Percentiles rank a stretch among this genome's conserved stretches.
These are phyloP conservation scores for Limnephilus rhombicus DNA, from an alignment of 2,888 invertebrate genomes.

Conservation along the genomic window DNA sequence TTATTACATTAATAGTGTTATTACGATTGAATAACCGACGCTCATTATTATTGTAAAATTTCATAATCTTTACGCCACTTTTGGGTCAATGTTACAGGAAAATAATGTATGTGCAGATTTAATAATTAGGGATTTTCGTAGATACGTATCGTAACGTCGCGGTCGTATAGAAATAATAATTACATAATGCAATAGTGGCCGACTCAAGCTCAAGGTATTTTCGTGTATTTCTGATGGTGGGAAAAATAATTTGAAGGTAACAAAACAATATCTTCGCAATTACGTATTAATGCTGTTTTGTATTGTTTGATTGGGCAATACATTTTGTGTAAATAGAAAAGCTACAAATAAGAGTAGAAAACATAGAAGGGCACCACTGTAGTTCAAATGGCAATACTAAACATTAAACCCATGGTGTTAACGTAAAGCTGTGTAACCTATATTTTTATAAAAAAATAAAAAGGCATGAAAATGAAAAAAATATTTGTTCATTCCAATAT, in stretches of 20 bases:
- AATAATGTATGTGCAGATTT: neutral
- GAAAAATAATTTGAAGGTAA: neutral
- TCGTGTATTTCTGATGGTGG: neutral
- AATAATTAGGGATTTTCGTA: neutral
- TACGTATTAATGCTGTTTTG: neutral
- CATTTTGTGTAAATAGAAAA: neutral
- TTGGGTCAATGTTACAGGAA: slow-evolving; percentile 37
- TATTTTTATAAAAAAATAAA: no score
- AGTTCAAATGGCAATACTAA: no score
- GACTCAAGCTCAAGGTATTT: neutral
- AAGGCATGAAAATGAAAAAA: no score
- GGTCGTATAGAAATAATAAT: neutral
- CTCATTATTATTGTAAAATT: neutral
- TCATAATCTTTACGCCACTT: slow-evolving; percentile 14
- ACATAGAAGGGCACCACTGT: no score
- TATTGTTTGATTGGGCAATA: neutral
- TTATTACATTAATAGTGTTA: neutral
- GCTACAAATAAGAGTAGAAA: no score
- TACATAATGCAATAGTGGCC: neutral
- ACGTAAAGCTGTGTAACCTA: no score
- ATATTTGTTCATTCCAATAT: no score
- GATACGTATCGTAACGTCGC: neutral
- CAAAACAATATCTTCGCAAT: neutral
- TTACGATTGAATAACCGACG: neutral
- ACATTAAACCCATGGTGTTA: no score